phyloP scores from a whole-genome alignment of 2,888 invertebrate genomes.

The Melipona beecheii region DNA sequence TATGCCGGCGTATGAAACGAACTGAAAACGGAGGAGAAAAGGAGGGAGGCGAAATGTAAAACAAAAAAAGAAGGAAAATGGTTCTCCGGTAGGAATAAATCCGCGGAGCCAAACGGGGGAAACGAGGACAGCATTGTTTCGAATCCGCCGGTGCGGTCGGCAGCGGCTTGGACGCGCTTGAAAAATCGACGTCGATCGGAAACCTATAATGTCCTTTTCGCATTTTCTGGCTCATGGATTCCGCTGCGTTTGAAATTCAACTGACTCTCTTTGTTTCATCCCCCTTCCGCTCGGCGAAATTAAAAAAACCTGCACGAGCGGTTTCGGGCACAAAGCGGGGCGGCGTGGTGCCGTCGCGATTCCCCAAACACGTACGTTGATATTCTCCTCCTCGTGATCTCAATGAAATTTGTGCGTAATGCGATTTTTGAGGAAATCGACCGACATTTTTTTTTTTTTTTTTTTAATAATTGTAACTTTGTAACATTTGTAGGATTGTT shows the following conservation, averaged over 20 bases:
- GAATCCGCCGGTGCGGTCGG: neutral
- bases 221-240: neutral
- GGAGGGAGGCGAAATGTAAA: neutral
- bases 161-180: neutral
- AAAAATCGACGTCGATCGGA: neutral
- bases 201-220: neutral
- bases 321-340: too few species aligned
- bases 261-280: neutral
- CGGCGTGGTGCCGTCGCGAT: neutral
- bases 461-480: too few species aligned
- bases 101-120: neutral
- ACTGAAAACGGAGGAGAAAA: neutral
- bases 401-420: too few species aligned
- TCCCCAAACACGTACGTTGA: neutral
- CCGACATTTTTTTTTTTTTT: too few species aligned
- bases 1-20: neutral
- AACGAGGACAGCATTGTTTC: slow-evolving; percentile 4
- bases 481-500: too few species aligned
- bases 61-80: neutral
- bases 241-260: neutral
- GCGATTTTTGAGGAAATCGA: too few species aligned
- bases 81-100: slow-evolving; percentile 4
- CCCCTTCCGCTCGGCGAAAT: neutral
- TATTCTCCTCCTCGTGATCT: neutral
- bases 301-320: neutral